Evolutionary conservation across 2,888 invertebrate genomes (phyloP).

Genomic region (Tridacna crocea): DNA sequence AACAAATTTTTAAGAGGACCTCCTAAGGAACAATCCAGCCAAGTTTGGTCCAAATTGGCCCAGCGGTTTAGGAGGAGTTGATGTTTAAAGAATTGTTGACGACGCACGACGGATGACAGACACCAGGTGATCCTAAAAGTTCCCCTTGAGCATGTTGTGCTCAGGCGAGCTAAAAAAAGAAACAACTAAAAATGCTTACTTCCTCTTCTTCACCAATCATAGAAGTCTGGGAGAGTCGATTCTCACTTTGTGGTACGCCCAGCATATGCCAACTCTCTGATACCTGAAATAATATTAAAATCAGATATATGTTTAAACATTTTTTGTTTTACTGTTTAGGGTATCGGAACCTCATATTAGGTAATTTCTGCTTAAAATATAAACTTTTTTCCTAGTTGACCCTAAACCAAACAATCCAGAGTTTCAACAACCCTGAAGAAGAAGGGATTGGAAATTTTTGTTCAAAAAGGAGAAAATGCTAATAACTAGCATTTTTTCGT

Average conservation of each 20-base stretch:
- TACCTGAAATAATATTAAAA: slow-evolving; percentile 23
- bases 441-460: neutral
- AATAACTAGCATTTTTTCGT: neutral
- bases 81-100: too few relatives aligned
- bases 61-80: too few relatives aligned
- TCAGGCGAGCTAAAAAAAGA: too few relatives aligned
- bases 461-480: neutral
- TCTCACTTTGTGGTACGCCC: slow-evolving; percentile 57
- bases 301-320: too few relatives aligned
- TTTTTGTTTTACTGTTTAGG: neutral
- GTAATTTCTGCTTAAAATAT: neutral
- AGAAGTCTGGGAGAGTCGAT: slow-evolving; percentile 56
- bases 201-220: slow-evolving; percentile 59
- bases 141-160: too few relatives aligned
- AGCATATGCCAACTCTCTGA: slow-evolving; percentile 61
- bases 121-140: too few relatives aligned
- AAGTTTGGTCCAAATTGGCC: too few relatives aligned
- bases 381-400: neutral
- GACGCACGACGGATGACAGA: too few relatives aligned
- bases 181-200: slow-evolving; percentile 1
- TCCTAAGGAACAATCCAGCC: too few relatives aligned
- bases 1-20: too few relatives aligned
- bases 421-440: neutral
- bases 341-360: neutral
- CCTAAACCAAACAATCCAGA: neutral